A percentile compares a stretch with the other conserved stretches of the same genome.
Evolutionary conservation across 2,113 vertebrate species (phyloP).

Genomic region (Corapipo altera): DNA sequence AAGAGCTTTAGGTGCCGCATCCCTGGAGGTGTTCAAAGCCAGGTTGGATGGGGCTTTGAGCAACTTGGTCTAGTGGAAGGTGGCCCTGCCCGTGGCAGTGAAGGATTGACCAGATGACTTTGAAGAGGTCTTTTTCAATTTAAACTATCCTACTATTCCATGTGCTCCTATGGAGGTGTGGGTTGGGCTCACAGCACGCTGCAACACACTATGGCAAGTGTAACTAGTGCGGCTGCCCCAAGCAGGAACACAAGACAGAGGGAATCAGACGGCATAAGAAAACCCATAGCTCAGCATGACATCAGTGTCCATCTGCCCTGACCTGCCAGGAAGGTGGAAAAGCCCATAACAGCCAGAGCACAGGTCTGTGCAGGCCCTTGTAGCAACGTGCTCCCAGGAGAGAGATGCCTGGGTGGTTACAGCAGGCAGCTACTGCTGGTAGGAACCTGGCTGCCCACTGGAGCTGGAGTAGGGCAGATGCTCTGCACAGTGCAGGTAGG

Average conservation of each 20-base stretch:
- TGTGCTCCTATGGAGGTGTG: not conserved
- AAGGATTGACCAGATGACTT: not conserved
- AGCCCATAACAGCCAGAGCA: not conserved
- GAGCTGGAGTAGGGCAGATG: not conserved
- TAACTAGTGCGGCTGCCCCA: not conserved
- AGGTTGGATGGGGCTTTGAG: not conserved
- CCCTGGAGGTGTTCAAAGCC: not conserved
- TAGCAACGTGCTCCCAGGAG: not conserved
- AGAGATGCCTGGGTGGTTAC: not conserved
- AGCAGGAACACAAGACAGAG: not conserved
- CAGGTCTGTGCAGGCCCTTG: not conserved
- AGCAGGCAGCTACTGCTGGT: not conserved
- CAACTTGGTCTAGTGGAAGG: not conserved
- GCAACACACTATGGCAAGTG: rapidly evolving
- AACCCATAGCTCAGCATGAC: not conserved
- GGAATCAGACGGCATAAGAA: not conserved
- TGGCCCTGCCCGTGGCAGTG: not conserved
- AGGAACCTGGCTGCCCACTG: not conserved
- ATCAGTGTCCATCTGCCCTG: not conserved
- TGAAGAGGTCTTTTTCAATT: not conserved
- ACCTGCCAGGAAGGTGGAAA: not conserved
- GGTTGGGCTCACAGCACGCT: not conserved
- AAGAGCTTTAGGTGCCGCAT: not conserved
- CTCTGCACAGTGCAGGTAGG: not conserved
- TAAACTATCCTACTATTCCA: not conserved